Conservation (phyloP, 2,113 vertebrate genomes). For the Rhinoptilus africanus region DNA sequence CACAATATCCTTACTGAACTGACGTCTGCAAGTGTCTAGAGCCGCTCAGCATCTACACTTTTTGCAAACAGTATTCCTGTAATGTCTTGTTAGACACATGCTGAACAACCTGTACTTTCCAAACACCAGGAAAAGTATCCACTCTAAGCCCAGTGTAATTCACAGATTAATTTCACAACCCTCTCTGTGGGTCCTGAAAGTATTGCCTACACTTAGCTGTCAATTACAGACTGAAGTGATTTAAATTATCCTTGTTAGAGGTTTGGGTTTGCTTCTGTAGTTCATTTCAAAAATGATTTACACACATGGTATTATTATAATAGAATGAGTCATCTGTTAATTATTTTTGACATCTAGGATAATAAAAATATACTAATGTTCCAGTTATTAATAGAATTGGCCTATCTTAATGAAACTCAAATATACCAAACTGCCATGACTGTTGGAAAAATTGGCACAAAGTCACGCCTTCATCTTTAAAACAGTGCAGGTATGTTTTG, state of each 20-base stretch:
- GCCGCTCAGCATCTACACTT: not conserved
- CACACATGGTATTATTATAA: not conserved
- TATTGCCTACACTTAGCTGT: not conserved
- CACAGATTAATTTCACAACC: conserved; percentile 19
- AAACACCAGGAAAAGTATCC: not conserved
- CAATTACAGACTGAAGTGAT: not conserved
- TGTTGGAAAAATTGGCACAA: conserved; percentile 1
- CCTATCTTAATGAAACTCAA: not conserved
- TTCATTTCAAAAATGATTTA: not conserved
- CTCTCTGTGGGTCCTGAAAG: not conserved
- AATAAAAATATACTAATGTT: conserved; percentile 25
- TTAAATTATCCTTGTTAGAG: not conserved
- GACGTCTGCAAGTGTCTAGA: not conserved
- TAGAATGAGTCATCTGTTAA: conserved; percentile 33
- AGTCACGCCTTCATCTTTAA: not conserved
- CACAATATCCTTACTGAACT: not conserved
- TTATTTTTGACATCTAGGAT: conserved; percentile 36
- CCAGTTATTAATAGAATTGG: conserved; percentile 36
- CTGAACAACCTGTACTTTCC: not conserved
- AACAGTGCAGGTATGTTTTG: not conserved
- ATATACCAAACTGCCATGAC: not conserved
- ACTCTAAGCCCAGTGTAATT: not conserved
- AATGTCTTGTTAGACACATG: not conserved
- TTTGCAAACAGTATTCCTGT: not conserved
- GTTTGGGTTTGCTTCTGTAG: not conserved